Base-by-base conservation (phyloP, 1,140 invertebrate species). In the Lasioglossum albipes region DNA sequence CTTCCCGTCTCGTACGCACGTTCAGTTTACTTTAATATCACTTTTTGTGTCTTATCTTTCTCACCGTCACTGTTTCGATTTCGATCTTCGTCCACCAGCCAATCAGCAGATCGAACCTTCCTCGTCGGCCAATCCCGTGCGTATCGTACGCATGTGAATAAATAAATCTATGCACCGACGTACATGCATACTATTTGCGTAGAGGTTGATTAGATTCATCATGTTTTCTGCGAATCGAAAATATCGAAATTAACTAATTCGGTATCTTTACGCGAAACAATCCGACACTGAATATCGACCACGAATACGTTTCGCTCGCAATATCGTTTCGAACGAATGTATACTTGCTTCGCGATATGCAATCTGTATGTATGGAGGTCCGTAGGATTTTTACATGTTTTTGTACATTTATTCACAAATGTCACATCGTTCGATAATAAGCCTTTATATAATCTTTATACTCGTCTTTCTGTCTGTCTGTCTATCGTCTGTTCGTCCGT, bases 41-140 rank as follows among this genome's bases (percentile, higher is more conserved):
- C 54, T 71, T 27, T 27, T 49, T 52, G 73, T 20, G 57, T n/a
- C 64, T 73, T 70, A 81, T 73, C 16, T 16, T n/a, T 64, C n/a
- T 77, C 83, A 85, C 64, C 52, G 75, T 79, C 83, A 85, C 62
- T 49, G 75, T 75, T 81, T 85, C 75, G 36, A 84, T 84, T 73
- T 66, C 77, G 71, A 61, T 80, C 81, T 61, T 67, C 73, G 75
- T 77, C 84, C 79, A 61, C 36, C n/a, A 57, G 71, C 72, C 22
- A 67, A 79, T 54, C 71, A 52, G 69, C 75, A 59, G 77, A 66
- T 82, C 64, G 45, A 74, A 70, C 70, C 54, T 72, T 80, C 84
- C 68, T 77, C 61, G 71, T 81, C 71, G 71, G 52, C 70, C 61
- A 70, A 42, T 42, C 72, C 52, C 69, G 69, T 62, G 75, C 78